phyloP scores from a whole-genome alignment of 1,140 invertebrate species.

The Copidosoma floridanum region DNA sequence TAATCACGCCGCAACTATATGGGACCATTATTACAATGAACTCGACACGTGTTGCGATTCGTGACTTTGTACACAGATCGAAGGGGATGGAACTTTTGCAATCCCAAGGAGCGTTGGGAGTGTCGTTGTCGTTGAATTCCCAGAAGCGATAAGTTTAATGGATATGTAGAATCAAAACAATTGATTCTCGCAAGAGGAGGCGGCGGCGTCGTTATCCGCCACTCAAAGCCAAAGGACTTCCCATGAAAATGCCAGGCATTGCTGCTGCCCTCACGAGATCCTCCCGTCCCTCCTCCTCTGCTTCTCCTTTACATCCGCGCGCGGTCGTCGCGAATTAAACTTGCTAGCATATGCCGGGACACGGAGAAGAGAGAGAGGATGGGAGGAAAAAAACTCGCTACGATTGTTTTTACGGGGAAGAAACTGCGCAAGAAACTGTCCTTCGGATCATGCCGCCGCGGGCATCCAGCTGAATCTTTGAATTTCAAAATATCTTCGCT shows the following conservation, averaged over 20 bases:
- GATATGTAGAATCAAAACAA: too few relatives aligned
- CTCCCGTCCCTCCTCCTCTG: too few relatives aligned
- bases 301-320: slow-evolving; percentile 34
- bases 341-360: slow-evolving; percentile 8
- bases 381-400: slow-evolving; percentile 48
- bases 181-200: too few relatives aligned
- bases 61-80: too few relatives aligned
- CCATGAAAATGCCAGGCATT: slow-evolving; percentile 54
- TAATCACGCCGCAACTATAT: too few relatives aligned
- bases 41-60: too few relatives aligned
- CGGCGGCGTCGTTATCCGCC: too few relatives aligned
- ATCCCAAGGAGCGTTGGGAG: too few relatives aligned
- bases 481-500: slow-evolving; percentile 17
- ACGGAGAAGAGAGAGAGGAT: background rate
- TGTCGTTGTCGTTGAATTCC: too few relatives aligned
- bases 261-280: slow-evolving; percentile 47
- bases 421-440: slow-evolving; percentile 53
- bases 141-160: too few relatives aligned
- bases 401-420: slow-evolving; percentile 55
- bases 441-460: slow-evolving; percentile 42
- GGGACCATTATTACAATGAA: too few relatives aligned
- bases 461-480: slow-evolving; percentile 5
- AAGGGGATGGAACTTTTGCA: too few relatives aligned
- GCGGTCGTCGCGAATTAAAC: slow-evolving; percentile 9
- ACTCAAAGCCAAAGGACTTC: slow-evolving; percentile 49